A percentile compares a stretch with the other conserved stretches of the same genome.
Evolutionary conservation across 2,113 vertebrate genomes (phyloP).

Genomic region (Gadus macrocephalus): DNA sequence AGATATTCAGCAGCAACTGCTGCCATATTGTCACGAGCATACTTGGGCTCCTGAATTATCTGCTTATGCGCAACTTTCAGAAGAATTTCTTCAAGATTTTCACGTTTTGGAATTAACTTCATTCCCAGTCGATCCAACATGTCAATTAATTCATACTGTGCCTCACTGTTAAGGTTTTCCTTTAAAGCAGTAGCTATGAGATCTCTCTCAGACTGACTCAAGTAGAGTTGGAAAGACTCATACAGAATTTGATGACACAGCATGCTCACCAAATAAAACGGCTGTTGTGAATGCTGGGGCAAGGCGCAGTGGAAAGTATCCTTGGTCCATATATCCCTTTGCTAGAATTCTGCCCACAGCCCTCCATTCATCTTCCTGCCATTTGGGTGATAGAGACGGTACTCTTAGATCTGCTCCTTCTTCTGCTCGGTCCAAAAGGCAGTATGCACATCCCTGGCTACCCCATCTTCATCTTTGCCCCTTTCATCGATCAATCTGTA

Average conservation of each 20-base stretch:
- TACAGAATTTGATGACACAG: conserved; percentile 19
- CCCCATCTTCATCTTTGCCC: conserved; percentile 1
- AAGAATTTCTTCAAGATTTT: conserved; percentile 22
- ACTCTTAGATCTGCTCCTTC: conserved; percentile 9
- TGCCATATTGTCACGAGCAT: conserved; percentile 26
- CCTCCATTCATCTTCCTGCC: conserved; percentile 19
- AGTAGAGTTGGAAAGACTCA: conserved; percentile 16
- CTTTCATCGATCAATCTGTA: conserved; percentile 7
- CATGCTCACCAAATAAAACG: conserved; percentile 18
- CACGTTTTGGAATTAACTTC: conserved; percentile 11
- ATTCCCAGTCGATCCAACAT: conserved; percentile 21
- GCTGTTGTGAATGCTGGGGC: not conserved
- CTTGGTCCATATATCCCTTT: conserved; percentile 13
- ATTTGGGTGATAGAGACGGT: conserved; percentile 24
- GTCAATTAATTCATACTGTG: conserved; percentile 14
- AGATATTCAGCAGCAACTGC: conserved; percentile 2
- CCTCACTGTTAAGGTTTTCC: conserved; percentile 16
- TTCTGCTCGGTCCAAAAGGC: not conserved
- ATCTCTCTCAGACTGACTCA: conserved; percentile 23
- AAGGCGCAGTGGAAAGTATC: conserved; percentile 12
- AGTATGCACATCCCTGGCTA: conserved; percentile 12
- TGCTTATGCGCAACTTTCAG: conserved; percentile 26
- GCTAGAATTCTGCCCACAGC: conserved; percentile 15
- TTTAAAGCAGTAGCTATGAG: conserved; percentile 15
- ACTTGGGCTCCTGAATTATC: conserved; percentile 25